Percentiles rank a stretch among this genome's conserved stretches.
Conservation (phyloP, 2,888 invertebrate genomes). For the Epinotia bilunana region DNA sequence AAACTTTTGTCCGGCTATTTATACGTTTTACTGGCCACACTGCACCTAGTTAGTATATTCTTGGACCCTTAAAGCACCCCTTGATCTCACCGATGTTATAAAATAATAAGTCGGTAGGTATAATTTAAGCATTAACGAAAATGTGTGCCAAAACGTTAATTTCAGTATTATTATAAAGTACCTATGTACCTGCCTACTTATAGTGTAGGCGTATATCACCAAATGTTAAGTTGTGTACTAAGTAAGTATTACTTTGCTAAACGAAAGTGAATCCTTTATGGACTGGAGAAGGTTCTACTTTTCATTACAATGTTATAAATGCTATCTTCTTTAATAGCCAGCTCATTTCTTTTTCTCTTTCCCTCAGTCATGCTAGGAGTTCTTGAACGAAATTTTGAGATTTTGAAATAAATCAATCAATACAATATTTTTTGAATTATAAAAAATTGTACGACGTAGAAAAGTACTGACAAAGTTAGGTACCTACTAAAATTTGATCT, state of each 20-base stretch:
- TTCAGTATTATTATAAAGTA: conserved; percentile 28
- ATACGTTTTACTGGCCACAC: not conserved
- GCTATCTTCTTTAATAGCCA: not conserved
- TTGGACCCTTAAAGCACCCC: not conserved
- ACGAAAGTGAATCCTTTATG: not conserved
- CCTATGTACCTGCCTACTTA: conserved; percentile 1
- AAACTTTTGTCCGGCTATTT: not conserved
- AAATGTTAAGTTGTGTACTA: not conserved
- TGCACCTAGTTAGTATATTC: not conserved
- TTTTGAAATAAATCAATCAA: no score
- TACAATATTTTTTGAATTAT: no score
- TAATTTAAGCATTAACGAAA: conserved; percentile 16
- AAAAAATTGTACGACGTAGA: no score
- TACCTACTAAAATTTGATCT: no score
- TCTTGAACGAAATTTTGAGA: not conserved
- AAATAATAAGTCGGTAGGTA: not conserved
- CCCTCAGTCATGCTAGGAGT: not conserved
- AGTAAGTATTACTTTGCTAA: not conserved
- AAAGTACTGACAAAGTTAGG: no score
- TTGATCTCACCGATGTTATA: not conserved
- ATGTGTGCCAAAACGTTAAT: conserved; percentile 39
- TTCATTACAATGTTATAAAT: not conserved
- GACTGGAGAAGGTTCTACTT: not conserved
- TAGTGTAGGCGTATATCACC: not conserved
- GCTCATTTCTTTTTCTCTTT: not conserved